A percentile compares a stretch with the other conserved stretches of the same genome.
Conservation (phyloP, 2,113 vertebrate genomes). For the Plestiodon gilberti region DNA sequence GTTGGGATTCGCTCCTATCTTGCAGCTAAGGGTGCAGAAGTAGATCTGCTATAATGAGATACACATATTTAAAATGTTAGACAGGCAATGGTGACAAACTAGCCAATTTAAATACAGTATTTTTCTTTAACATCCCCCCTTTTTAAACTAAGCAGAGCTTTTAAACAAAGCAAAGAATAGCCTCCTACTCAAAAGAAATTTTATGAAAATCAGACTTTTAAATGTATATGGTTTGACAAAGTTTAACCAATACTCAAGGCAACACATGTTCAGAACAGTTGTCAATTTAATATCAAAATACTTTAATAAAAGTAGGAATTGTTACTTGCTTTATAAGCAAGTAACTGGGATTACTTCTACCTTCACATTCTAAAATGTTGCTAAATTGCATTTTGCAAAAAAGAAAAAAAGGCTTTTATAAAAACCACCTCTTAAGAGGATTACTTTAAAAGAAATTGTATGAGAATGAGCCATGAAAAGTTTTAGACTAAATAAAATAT, state of each 20-base stretch:
- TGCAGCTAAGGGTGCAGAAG: background rate
- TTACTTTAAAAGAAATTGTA: background rate
- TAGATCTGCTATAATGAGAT: background rate
- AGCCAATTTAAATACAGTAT: background rate
- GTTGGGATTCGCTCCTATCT: background rate
- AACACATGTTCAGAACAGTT: background rate
- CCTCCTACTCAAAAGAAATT: background rate
- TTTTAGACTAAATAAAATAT: constrained; percentile 35
- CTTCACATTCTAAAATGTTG: background rate
- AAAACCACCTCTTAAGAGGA: constrained; percentile 2
- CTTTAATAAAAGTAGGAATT: constrained; percentile 9
- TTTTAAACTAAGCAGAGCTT: background rate
- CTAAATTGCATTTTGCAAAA: constrained; percentile 14
- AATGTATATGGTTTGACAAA: background rate
- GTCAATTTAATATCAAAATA: background rate
- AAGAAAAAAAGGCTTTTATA: background rate
- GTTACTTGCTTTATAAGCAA: constrained; percentile 15
- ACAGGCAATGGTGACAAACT: background rate
- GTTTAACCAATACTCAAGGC: background rate
- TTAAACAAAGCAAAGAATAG: background rate
- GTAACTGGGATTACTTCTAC: background rate
- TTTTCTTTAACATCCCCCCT: background rate
- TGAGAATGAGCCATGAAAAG: background rate
- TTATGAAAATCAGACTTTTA: background rate
- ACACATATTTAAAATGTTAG: background rate